Base-by-base conservation (phyloP, 1,140 invertebrate genomes). In the Sycophila sp. region DNA sequence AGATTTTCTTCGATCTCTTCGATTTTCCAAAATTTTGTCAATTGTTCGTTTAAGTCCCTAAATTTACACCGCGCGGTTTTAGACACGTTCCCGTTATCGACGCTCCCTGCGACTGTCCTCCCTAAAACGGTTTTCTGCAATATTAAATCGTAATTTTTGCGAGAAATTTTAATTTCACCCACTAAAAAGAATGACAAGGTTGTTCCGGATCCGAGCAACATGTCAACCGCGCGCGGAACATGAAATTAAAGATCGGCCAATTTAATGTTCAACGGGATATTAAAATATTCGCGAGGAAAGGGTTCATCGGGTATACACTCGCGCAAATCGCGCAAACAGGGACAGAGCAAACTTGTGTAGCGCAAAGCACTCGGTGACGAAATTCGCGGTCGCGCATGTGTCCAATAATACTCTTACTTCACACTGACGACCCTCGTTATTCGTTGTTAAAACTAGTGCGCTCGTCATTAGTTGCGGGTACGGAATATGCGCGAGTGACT, bases 231-330 rank as follows among this genome's bases (percentile, higher is more conserved):
- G 2, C 36, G n/a, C 10, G 65, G 55, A 15, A 58, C 10, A 22
- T 69, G 13, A 24, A 59, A 53, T n/a, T 69, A 13, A 6, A 24
- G 45, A 36, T 59, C 55, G 8, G 30, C 28, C 49, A 59, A 51
- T 49, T 69, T 28, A 6, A 59, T 30, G 36, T 34, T 34, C 0
- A 13, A 30, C 6, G 55, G 56, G 36, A 69, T 59, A 22, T 69
- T 19, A 7, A 49, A 19, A 26, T 24, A 15, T 8, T 59, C 19
- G 4, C 66, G 49, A 55, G 36, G 49, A 42, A 55, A 51, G 47
- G 22, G 15, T 22, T 69, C 55, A 34, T 49, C 36, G 1, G 30
- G 45, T 42, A 68, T 28, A 0, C 11, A 34, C 34, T 56, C 28
- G 8, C n/a, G 19, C 28, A 56, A 53, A 30, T n/a, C 17, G 30